These are phyloP conservation scores for Rhea pennata DNA, from an alignment of 2,113 vertebrate genomes.

Conservation along the genomic window DNA sequence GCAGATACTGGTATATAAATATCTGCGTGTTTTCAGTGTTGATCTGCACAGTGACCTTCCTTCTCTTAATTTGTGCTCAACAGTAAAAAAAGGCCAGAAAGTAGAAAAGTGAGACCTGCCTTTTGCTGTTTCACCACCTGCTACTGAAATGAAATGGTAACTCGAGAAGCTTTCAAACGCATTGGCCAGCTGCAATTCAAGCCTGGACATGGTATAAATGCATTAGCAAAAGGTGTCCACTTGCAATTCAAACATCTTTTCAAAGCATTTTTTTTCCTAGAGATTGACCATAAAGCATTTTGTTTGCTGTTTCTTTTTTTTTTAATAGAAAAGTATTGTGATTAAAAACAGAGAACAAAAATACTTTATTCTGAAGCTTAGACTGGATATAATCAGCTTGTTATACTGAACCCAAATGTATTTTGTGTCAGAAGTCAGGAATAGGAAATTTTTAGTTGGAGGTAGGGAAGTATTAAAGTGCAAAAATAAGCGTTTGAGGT, in stretches of 20 bases:
- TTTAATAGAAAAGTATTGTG: not conserved
- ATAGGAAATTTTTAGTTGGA: not conserved
- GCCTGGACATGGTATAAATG: not conserved
- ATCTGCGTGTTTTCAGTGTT: not conserved
- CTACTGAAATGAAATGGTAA: not conserved
- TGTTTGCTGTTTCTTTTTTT: not conserved
- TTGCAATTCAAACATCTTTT: not conserved
- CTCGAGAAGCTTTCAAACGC: not conserved
- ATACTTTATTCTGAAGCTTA: not conserved
- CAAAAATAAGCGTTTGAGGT: not conserved
- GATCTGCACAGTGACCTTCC: not conserved
- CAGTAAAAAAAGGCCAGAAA: not conserved
- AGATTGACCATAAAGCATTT: not conserved
- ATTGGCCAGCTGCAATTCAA: constrained; percentile 36
- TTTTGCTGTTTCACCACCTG: constrained; percentile 48
- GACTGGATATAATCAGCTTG: not conserved
- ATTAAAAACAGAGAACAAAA: not conserved
- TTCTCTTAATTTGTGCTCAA: not conserved
- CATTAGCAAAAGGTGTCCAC: not conserved
- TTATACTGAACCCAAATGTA: not conserved
- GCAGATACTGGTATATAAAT: not conserved
- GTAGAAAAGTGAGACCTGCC: constrained; percentile 14
- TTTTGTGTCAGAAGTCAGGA: not conserved
- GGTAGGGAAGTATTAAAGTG: not conserved
- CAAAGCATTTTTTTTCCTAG: not conserved